Evolutionary conservation across 2,797 vertebrate genomes (phyloP).

Genomic region (Delichon dasypus): DNA sequence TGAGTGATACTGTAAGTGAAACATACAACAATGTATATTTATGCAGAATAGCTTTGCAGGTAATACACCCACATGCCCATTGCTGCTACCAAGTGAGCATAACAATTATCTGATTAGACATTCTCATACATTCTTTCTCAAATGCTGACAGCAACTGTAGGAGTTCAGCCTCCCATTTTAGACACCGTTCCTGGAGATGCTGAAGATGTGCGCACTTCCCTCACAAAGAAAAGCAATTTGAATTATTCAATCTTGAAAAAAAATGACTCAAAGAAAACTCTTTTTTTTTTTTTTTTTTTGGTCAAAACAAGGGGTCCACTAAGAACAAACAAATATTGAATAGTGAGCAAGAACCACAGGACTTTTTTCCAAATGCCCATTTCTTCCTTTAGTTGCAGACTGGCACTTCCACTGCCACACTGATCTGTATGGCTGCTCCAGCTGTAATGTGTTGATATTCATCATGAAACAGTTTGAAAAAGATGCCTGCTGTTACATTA

Average conservation of each 20-base stretch:
- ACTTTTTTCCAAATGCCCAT: not conserved
- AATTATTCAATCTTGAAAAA: not conserved
- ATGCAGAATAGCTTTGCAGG: not conserved
- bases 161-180: not conserved
- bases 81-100: not conserved
- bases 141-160: not conserved
- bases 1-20: not conserved
- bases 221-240: not conserved
- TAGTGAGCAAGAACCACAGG: not conserved
- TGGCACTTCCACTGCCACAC: not conserved
- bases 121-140: not conserved
- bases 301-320: not conserved
- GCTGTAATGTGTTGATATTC: not conserved
- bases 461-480: conserved; percentile 58
- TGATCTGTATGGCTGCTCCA: not conserved
- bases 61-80: not conserved
- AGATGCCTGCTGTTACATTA: conserved; percentile 32
- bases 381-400: conserved; percentile 27
- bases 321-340: not conserved
- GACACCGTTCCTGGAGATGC: not conserved
- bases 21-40: not conserved
- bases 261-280: not conserved
- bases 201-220: not conserved
- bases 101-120: not conserved
- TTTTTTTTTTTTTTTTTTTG: not conserved